phyloP scores from a whole-genome alignment of 92 coral and sea anemone genomes.

The Palythoa grandiflora region DNA sequence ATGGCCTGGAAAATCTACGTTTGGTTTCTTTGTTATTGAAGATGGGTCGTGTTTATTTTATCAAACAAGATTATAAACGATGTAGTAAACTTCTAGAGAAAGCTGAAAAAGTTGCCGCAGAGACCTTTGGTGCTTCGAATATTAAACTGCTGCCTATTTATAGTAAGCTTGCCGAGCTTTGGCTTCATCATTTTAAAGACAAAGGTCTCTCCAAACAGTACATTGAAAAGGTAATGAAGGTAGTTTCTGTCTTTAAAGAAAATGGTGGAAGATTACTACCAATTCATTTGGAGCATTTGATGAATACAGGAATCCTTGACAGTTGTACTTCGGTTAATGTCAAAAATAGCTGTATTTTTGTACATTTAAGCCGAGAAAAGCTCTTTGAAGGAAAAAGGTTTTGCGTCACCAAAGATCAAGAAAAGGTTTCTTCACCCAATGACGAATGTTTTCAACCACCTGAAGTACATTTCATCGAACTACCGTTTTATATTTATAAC shows the following conservation, averaged over 20 bases:
- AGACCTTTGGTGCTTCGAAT: slow-evolving; percentile 13
- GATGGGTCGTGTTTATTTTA: background rate
- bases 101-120: slow-evolving; percentile 3
- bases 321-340: background rate
- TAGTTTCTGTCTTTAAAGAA: background rate
- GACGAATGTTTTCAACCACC: background rate
- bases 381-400: background rate
- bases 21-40: background rate
- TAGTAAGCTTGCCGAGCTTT: background rate
- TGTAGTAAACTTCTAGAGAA: background rate
- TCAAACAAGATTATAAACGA: background rate
- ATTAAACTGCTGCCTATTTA: background rate
- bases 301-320: slow-evolving; percentile 26
- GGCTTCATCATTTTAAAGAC: background rate
- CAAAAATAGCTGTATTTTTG: background rate
- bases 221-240: background rate
- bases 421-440: background rate
- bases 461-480: background rate
- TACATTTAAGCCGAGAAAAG: background rate
- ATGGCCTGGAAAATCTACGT: background rate
- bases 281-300: background rate
- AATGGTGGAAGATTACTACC: slow-evolving; percentile 16
- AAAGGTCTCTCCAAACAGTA: background rate
- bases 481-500: background rate
- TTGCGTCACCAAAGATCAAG: background rate